These are phyloP conservation scores for Zophobas morio DNA, from an alignment of 1,140 invertebrate genomes.

Conservation along the genomic window DNA sequence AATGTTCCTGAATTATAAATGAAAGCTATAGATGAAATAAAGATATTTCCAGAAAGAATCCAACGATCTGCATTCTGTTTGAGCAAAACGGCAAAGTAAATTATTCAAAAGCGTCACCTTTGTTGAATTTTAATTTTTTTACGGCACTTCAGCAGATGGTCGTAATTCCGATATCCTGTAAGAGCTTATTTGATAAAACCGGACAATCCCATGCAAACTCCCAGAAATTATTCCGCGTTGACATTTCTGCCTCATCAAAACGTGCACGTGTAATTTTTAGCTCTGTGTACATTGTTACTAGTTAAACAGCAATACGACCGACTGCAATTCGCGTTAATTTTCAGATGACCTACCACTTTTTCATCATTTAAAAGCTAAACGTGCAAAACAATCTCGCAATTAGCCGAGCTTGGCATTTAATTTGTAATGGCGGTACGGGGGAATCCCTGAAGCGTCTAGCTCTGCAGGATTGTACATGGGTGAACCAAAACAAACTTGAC, in stretches of 20 bases:
- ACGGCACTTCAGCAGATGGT: slow-evolving; percentile 8
- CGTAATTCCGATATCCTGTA: slow-evolving; percentile 13
- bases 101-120: slow-evolving; percentile 35
- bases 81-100: slow-evolving; percentile 8
- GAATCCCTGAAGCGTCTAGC: slow-evolving; percentile 2
- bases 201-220: slow-evolving; percentile 16
- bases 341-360: not conserved
- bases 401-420: not conserved
- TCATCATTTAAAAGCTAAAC: not conserved
- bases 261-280: slow-evolving; percentile 12
- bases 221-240: slow-evolving; percentile 28
- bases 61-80: slow-evolving; percentile 4
- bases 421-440: not conserved
- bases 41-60: not conserved
- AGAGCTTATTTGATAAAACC: slow-evolving; percentile 26
- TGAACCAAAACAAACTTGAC: too few relatives aligned
- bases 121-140: slow-evolving; percentile 36
- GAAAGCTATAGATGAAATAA: not conserved
- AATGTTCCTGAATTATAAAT: not conserved
- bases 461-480: not conserved
- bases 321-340: slow-evolving; percentile 10
- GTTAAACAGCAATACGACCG: not conserved
- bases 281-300: slow-evolving; percentile 28
- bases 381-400: not conserved
- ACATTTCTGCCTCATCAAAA: slow-evolving; percentile 37